Percentiles rank a stretch among this genome's conserved stretches.
Evolutionary conservation across 2,888 invertebrate genomes (phyloP).

Genomic region (Notodonta dromedarius): DNA sequence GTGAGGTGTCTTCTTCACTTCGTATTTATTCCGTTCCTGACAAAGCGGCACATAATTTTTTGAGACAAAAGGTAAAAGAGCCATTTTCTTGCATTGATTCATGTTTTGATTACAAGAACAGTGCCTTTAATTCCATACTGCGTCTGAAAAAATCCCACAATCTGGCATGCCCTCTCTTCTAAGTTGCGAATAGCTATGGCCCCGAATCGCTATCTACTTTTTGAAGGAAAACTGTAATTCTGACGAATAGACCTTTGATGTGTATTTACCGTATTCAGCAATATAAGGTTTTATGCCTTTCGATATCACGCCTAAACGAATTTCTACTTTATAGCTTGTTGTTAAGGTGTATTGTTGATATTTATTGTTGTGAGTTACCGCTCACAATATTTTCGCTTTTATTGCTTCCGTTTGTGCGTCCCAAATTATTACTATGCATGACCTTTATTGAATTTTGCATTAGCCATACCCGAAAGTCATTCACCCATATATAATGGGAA

Average conservation of each 20-base stretch:
- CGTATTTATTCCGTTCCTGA: no score
- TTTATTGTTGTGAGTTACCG: constrained; percentile 18
- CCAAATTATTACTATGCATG: constrained; percentile 24
- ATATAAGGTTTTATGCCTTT: constrained; percentile 27
- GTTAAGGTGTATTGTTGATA: constrained; percentile 15
- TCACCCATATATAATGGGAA: no score
- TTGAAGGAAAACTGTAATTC: constrained; percentile 37
- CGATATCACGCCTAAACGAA: constrained; percentile 6
- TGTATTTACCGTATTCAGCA: constrained; percentile 28
- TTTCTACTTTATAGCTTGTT: neutral
- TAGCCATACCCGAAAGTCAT: neutral
- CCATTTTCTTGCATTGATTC: no score
- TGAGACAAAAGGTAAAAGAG: no score
- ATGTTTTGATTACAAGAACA: no score
- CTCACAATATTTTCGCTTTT: constrained; percentile 36
- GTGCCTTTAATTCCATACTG: no score
- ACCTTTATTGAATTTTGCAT: constrained; percentile 15
- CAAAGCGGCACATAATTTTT: no score
- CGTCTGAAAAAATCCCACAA: neutral
- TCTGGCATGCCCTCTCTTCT: neutral
- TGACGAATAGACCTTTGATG: constrained; percentile 38
- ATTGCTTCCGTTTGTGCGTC: constrained; percentile 33
- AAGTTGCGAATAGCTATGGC: constrained; percentile 4
- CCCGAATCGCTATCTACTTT: constrained; percentile 18
- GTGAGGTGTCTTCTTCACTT: no score